Base-by-base conservation (phyloP, 2,113 vertebrate genomes). In the Meles meles region DNA sequence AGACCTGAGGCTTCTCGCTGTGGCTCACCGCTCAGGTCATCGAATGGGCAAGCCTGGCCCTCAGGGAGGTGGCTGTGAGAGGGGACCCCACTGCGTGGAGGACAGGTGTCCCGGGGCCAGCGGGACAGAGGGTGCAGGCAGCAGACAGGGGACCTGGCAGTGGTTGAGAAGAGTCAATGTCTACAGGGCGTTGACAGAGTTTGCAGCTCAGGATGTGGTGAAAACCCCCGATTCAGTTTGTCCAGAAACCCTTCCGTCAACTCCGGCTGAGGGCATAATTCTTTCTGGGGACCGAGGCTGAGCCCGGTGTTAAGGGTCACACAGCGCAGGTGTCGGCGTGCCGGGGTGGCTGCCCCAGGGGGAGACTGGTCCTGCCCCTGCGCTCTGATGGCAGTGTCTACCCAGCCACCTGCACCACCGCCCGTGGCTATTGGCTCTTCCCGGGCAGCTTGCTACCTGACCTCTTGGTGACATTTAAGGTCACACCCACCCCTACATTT, bases 1-100 rank as follows among this genome's bases (percentile, higher is more conserved):
- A 42, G n/a, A 7, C 23, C 82, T 39, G 0, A 3, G 47, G 49
- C 34, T 63, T 44, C 55, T 13, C 2, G 0, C 52, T 18, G 34
- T 9, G 69, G 67, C 25, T 61, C 37, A 14, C 2, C 8, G 10
- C 12, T 13, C 80, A 85, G 63, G 61, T 63, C 65, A 27, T 17
- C 29, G 17, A 37, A 6, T 15, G 27, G 23, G 37, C 5, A 9
- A 82, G 61, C 27, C 61, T 82, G 44, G 59, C 67, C 44, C 44
- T 37, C 77, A 4, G 7, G 11, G 0, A 83, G 77, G 67, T 12
- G 4, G 77, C 25, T 4, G 6, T 0, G 23, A 55, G n/a, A 37
- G 29, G 44, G 7, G 3, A 14, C 44, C 69, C 6, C 2, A 6
- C 25, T 4, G 0, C 5, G 47, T 42, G 27, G 15, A 23, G 80